These are phyloP conservation scores for Stercorarius parasiticus DNA, from an alignment of 2,113 vertebrate species.

Conservation along the genomic window DNA sequence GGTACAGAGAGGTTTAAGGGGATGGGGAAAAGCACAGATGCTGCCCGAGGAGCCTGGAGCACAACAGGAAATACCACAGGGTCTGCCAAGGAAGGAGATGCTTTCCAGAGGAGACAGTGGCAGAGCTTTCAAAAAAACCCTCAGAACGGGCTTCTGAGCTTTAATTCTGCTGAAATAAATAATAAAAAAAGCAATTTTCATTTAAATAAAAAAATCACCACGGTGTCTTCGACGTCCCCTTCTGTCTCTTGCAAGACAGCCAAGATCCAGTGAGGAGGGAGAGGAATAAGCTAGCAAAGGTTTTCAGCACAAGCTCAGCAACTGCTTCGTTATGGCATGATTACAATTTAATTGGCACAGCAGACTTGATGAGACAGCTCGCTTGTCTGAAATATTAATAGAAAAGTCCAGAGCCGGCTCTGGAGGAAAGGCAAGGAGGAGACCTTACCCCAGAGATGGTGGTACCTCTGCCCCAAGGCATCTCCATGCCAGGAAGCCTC, in stretches of 20 bases:
- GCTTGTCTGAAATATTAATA: not conserved
- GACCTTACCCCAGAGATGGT: not conserved
- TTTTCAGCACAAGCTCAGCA: not conserved
- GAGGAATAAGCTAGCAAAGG: not conserved
- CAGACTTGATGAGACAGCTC: not conserved
- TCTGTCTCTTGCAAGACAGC: not conserved
- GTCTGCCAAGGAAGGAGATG: not conserved
- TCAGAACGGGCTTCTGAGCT: not conserved
- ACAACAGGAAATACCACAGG: not conserved
- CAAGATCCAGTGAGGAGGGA: not conserved
- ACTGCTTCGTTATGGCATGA: not conserved
- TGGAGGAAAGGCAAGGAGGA: not conserved
- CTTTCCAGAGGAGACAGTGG: not conserved
- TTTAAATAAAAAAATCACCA: not conserved
- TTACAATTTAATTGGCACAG: not conserved
- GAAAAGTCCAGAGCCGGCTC: not conserved
- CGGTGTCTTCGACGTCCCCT: not conserved
- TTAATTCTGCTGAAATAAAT: not conserved
- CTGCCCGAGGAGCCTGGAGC: accelerated
- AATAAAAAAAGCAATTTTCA: not conserved
- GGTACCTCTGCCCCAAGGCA: not conserved
- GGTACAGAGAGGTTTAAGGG: not conserved
- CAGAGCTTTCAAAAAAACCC: not conserved
- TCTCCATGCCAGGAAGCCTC: not conserved
- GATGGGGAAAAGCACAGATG: not conserved